A percentile compares a stretch with the other conserved stretches of the same genome.
Conservation (phyloP, 2,888 invertebrate species). For the Drosophila paranaensis region DNA sequence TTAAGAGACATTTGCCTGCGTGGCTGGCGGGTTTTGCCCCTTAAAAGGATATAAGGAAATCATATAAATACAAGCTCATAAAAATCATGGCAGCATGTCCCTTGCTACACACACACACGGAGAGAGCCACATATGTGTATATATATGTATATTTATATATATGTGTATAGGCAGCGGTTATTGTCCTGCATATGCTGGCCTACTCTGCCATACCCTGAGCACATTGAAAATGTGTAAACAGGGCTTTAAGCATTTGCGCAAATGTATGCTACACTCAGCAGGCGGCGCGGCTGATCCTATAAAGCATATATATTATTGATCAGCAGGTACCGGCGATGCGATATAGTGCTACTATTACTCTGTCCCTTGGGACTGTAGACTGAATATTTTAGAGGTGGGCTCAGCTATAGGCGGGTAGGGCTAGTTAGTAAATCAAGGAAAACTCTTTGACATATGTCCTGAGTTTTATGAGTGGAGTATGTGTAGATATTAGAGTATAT, state of each 20-base stretch:
- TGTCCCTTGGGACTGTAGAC: neutral
- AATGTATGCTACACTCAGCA: neutral
- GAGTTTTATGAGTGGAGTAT: neutral
- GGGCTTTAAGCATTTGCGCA: neutral
- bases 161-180: constrained; percentile 47
- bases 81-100: constrained; percentile 76
- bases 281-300: neutral
- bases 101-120: constrained; percentile 13
- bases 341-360: neutral
- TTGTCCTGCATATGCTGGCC: constrained; percentile 64
- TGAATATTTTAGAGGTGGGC: too few species aligned
- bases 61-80: constrained; percentile 79
- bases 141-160: neutral
- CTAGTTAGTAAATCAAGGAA: neutral
- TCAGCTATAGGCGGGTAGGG: neutral
- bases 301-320: constrained; percentile 2
- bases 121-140: neutral
- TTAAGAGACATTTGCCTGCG: constrained; percentile 44
- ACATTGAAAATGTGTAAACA: constrained; percentile 8
- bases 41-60: constrained; percentile 69
- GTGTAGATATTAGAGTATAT: neutral
- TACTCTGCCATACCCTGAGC: constrained; percentile 29
- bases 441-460: neutral
- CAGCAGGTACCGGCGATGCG: neutral
- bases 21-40: constrained; percentile 17